A percentile compares a stretch with the other conserved stretches of the same genome.
phyloP scores from a whole-genome alignment of 2,888 invertebrate genomes.

The Achlya flavicornis region DNA sequence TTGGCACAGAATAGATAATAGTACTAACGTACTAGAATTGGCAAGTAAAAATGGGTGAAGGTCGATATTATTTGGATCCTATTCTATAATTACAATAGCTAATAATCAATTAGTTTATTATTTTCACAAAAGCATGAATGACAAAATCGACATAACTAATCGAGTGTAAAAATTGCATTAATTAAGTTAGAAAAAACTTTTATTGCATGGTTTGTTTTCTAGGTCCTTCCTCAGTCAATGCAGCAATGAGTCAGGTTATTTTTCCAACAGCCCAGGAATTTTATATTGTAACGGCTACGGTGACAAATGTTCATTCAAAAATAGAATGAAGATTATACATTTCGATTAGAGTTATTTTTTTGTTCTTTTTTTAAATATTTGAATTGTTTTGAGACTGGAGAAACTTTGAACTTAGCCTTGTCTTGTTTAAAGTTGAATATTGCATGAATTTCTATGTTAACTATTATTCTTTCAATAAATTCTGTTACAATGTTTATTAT shows the following conservation, averaged over 20 bases:
- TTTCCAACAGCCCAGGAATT: slow-evolving; percentile 45
- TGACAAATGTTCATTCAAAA: slow-evolving; percentile 54
- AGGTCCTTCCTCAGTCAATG: slow-evolving; percentile 48
- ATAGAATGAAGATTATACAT: slow-evolving; percentile 41
- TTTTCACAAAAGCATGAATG: background rate
- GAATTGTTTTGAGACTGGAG: slow-evolving; percentile 23
- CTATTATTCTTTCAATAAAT: background rate
- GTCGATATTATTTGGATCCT: too few relatives aligned
- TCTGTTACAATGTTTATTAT: background rate
- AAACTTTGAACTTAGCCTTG: background rate
- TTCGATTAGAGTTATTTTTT: slow-evolving; percentile 33
- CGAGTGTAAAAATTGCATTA: background rate
- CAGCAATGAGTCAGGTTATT: slow-evolving; percentile 63
- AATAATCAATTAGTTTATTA: background rate
- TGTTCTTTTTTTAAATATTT: slow-evolving; percentile 27
- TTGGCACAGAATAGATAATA: too few relatives aligned
- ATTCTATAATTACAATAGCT: too few relatives aligned
- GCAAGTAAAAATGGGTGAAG: too few relatives aligned
- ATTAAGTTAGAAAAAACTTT: background rate
- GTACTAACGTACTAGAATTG: too few relatives aligned
- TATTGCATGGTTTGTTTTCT: slow-evolving; percentile 39
- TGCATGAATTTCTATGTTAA: background rate
- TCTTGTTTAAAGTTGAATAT: background rate
- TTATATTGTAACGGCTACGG: slow-evolving; percentile 56
- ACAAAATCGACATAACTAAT: background rate